Conservation (phyloP, 2,797 vertebrate species). For the Rhabdomys pumilio region DNA sequence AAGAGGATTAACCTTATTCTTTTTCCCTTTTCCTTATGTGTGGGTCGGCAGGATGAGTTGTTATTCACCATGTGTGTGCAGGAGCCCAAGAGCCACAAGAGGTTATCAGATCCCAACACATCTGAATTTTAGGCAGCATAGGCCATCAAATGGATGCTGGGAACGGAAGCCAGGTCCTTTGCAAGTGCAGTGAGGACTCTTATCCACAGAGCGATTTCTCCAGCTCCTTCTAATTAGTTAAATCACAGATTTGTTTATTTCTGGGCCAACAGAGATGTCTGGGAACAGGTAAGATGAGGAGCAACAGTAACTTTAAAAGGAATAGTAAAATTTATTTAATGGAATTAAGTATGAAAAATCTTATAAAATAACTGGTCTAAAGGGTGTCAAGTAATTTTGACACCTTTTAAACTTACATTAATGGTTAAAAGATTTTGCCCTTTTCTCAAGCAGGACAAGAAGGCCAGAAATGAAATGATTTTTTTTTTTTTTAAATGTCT, state of each 20-base stretch:
- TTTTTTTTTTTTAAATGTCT: background rate
- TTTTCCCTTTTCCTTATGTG: background rate
- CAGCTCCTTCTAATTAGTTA: background rate
- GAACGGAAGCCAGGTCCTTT: background rate
- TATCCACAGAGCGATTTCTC: background rate
- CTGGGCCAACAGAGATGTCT: background rate
- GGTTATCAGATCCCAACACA: background rate
- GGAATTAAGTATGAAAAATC: background rate
- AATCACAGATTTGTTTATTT: conserved; percentile 18
- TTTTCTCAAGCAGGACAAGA: conserved; percentile 14
- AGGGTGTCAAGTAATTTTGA: conserved; percentile 22
- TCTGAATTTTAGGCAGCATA: background rate
- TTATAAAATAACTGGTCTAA: conserved; percentile 25
- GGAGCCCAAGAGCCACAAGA: background rate
- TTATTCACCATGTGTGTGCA: background rate
- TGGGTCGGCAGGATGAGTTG: background rate
- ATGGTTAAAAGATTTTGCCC: conserved; percentile 27
- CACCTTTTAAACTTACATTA: background rate
- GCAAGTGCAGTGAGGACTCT: background rate
- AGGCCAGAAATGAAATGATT: background rate
- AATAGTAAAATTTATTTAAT: conserved; percentile 19
- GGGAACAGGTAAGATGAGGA: background rate
- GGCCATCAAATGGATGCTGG: background rate
- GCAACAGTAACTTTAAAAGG: conserved; percentile 14
- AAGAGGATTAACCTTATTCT: conserved; percentile 3